Evolutionary conservation across 2,113 vertebrate genomes (phyloP).

Genomic region (Castor canadensis): DNA sequence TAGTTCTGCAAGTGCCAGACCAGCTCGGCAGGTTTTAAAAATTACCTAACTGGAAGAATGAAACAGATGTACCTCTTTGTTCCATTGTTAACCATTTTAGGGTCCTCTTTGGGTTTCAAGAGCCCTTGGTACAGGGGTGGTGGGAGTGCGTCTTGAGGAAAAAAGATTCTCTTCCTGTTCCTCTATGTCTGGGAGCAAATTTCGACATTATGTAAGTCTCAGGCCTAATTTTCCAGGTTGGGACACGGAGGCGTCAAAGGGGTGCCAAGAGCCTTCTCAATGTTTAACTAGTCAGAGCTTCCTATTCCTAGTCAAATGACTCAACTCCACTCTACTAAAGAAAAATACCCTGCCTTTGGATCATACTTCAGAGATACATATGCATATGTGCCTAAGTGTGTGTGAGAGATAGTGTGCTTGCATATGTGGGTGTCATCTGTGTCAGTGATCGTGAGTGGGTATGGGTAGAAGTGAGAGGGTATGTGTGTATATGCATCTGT

Average conservation of each 20-base stretch:
- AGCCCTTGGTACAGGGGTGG: background rate
- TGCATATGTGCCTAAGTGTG: background rate
- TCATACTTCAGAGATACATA: background rate
- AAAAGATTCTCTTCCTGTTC: background rate
- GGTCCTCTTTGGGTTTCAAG: background rate
- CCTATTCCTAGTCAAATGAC: background rate
- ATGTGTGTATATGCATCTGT: background rate
- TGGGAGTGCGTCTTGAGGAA: background rate
- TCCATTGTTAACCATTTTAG: background rate
- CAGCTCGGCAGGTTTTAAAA: slow-evolving; percentile 21
- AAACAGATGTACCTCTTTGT: background rate
- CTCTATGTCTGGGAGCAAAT: background rate
- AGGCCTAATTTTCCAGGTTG: background rate
- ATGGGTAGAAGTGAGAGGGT: too few species aligned
- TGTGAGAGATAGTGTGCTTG: background rate
- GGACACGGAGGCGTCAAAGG: background rate
- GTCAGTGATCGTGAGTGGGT: background rate
- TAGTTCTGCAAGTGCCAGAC: slow-evolving; percentile 32
- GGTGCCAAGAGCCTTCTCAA: background rate
- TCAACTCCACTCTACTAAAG: background rate
- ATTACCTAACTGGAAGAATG: background rate
- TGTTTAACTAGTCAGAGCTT: background rate
- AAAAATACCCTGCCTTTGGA: background rate
- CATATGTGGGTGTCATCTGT: background rate
- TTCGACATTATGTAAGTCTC: background rate